Conservation (phyloP, 2,113 vertebrate genomes). For the Campylomormyrus tamandua region DNA sequence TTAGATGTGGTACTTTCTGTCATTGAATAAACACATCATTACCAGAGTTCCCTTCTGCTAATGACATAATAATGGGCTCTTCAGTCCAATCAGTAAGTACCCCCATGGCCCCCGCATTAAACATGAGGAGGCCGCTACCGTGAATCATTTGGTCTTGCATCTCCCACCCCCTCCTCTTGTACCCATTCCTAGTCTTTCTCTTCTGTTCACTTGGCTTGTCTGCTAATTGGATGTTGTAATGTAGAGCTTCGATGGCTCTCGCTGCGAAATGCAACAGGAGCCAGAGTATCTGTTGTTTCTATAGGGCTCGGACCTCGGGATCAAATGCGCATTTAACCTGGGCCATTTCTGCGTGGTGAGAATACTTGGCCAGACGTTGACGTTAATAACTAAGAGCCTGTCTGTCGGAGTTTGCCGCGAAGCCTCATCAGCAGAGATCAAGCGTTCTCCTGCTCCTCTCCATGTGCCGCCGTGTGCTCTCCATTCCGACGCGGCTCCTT, state of each 20-base stretch:
- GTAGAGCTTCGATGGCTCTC: conserved; percentile 9
- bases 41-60: background rate
- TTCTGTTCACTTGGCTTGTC: background rate
- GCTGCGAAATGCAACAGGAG: background rate
- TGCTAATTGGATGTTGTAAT: conserved; percentile 26
- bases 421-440: background rate
- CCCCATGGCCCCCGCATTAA: background rate
- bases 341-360: background rate
- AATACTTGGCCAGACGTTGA: background rate
- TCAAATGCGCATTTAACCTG: conserved; percentile 32
- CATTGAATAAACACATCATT: background rate
- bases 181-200: background rate
- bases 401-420: background rate
- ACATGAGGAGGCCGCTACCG: background rate
- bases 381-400: background rate
- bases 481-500: too few species aligned
- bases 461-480: background rate
- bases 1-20: background rate
- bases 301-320: conserved; percentile 5
- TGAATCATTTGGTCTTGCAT: background rate
- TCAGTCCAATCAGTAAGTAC: background rate
- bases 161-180: background rate
- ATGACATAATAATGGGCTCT: background rate
- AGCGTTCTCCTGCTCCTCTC: background rate
- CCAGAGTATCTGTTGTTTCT: background rate